Conservation (phyloP, 1,140 invertebrate species). For the Saxidomus purpurata region DNA sequence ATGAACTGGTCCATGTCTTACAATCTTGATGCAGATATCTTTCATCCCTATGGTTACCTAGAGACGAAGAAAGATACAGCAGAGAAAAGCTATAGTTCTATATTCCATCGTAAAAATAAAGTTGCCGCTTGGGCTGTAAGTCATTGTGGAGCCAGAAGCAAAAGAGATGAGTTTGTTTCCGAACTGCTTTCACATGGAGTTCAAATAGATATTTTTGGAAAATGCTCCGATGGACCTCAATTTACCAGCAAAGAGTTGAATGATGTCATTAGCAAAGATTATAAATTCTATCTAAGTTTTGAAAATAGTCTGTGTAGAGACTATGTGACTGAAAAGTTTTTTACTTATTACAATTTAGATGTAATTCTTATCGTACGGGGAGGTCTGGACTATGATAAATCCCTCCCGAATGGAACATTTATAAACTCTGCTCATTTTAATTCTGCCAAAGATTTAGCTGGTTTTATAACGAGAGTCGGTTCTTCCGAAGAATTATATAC, state of each 20-base stretch:
- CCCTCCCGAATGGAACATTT: slow-evolving; percentile 36
- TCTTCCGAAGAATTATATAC: neutral
- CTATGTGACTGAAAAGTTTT: slow-evolving; percentile 60
- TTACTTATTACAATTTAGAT: slow-evolving; percentile 9
- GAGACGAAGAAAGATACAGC: neutral
- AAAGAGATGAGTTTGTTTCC: slow-evolving; percentile 15
- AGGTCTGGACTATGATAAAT: neutral
- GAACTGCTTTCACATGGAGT: neutral
- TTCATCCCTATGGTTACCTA: slow-evolving; percentile 24
- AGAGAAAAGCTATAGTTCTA: neutral
- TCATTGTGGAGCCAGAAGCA: slow-evolving; percentile 29
- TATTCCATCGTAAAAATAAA: slow-evolving; percentile 33
- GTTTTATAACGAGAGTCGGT: slow-evolving; percentile 9
- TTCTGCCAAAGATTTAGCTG: slow-evolving; percentile 15
- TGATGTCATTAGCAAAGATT: neutral
- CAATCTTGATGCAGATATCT: slow-evolving; percentile 34
- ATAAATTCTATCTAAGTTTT: slow-evolving; percentile 58
- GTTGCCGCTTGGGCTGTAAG: slow-evolving; percentile 56
- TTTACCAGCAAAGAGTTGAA: neutral
- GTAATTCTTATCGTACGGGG: slow-evolving; percentile 32
- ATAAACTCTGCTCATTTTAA: slow-evolving; percentile 11
- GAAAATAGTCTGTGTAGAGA: slow-evolving; percentile 62
- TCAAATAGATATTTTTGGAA: slow-evolving; percentile 12
- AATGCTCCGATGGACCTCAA: neutral
- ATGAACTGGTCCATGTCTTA: slow-evolving; percentile 63